These are phyloP conservation scores for Dipodomys merriami DNA, from an alignment of 2,113 vertebrate genomes.

Conservation along the genomic window DNA sequence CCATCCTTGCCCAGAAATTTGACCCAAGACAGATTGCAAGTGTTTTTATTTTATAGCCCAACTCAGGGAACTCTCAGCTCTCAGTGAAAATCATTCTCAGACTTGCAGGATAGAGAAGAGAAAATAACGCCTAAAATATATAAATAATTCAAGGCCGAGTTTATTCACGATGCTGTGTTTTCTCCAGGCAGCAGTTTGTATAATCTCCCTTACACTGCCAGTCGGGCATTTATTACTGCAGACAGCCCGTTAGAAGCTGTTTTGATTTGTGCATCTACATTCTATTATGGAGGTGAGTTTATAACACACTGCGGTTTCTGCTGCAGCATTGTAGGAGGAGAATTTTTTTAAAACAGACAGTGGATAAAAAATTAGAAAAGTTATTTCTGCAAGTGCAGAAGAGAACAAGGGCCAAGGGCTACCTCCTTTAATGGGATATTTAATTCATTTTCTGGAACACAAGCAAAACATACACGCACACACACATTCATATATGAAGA, in stretches of 20 bases:
- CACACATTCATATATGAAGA: background rate
- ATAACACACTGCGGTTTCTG: constrained; percentile 58
- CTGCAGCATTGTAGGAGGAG: constrained; percentile 27
- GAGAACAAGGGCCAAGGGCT: background rate
- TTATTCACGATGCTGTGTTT: constrained; percentile 78
- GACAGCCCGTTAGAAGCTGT: constrained; percentile 65
- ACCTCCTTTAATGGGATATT: background rate
- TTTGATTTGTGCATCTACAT: constrained; percentile 80
- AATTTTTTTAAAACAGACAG: background rate
- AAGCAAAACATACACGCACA: background rate
- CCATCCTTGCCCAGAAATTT: constrained; percentile 22
- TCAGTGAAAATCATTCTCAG: constrained; percentile 75
- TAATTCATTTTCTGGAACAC: background rate
- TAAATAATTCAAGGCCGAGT: constrained; percentile 85
- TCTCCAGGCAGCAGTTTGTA: constrained; percentile 78
- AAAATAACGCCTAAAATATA: constrained; percentile 81
- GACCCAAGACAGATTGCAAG: constrained; percentile 54
- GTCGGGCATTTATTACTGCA: constrained; percentile 75
- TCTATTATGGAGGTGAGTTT: constrained; percentile 74
- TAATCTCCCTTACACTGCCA: constrained; percentile 77
- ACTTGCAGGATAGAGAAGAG: constrained; percentile 65
- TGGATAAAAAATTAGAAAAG: background rate
- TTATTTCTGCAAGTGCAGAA: background rate
- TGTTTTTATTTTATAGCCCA: constrained; percentile 78
- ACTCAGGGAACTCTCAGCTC: constrained; percentile 64